Percentiles rank a stretch among this genome's conserved stretches.
Conservation (phyloP, 1,140 invertebrate genomes). For the Cephus cinctus region DNA sequence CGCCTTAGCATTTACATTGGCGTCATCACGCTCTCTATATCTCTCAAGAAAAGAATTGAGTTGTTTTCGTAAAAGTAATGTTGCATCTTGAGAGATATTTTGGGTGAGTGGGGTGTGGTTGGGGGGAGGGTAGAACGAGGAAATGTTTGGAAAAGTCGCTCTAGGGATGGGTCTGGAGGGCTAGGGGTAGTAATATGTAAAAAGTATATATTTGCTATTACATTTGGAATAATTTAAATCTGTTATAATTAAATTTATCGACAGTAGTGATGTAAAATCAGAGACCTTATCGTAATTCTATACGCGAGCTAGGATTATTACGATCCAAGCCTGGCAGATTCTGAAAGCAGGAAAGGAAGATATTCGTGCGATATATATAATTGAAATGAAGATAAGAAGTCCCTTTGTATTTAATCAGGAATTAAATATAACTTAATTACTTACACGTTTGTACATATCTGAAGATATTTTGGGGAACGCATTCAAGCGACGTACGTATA, state of each 20-base stretch:
- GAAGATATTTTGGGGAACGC: constrained; percentile 33
- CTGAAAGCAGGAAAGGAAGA: constrained; percentile 25
- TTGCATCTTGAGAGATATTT: too few species aligned
- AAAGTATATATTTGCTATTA: constrained; percentile 31
- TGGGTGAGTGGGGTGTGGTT: too few species aligned
- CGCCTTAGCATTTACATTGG: too few species aligned
- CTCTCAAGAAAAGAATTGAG: too few species aligned
- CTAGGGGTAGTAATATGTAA: constrained; percentile 21
- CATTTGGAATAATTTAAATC: constrained; percentile 33
- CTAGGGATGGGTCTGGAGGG: too few species aligned
- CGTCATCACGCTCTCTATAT: too few species aligned
- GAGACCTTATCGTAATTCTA: constrained; percentile 36
- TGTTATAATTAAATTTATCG: constrained; percentile 32
- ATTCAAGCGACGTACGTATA: constrained; percentile 90
- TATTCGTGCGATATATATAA: background rate
- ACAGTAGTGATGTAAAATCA: constrained; percentile 25
- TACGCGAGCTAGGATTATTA: constrained; percentile 33
- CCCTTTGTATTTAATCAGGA: constrained; percentile 7
- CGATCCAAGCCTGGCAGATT: constrained; percentile 36
- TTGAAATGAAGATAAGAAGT: constrained; percentile 18
- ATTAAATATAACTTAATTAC: constrained; percentile 26
- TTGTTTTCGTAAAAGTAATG: too few species aligned
- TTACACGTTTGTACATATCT: constrained; percentile 55
- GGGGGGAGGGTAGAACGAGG: too few species aligned
- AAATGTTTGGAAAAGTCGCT: too few species aligned